phyloP scores from a whole-genome alignment of 2,888 invertebrate species.

The Phragmatobia fuliginosa region DNA sequence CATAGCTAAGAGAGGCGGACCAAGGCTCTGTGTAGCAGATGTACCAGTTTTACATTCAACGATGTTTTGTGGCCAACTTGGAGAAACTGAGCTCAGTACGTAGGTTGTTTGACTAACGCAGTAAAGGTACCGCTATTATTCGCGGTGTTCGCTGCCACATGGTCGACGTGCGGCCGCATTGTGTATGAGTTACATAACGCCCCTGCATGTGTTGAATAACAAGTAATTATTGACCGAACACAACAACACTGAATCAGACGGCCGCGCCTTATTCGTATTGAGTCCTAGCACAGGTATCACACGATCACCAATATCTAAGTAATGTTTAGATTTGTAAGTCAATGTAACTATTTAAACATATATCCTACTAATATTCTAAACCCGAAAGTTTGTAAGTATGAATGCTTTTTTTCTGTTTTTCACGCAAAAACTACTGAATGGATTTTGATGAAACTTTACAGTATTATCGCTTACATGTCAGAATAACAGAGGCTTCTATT shows the following conservation, averaged over 20 bases:
- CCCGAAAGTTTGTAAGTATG: too few relatives aligned
- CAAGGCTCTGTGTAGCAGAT: not conserved
- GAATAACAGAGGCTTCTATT: too few relatives aligned
- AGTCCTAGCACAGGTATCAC: not conserved
- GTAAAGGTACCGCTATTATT: constrained; percentile 20
- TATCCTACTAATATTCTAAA: too few relatives aligned
- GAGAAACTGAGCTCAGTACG: not conserved
- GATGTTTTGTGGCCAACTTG: not conserved
- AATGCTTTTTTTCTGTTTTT: too few relatives aligned
- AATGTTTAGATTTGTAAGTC: not conserved
- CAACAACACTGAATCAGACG: constrained; percentile 20
- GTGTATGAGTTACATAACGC: constrained; percentile 26
- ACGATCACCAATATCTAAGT: not conserved
- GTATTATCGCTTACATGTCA: too few relatives aligned
- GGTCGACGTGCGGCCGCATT: constrained; percentile 8
- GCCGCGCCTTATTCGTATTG: not conserved
- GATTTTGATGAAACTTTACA: too few relatives aligned
- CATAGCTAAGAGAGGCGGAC: too few relatives aligned
- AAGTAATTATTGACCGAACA: constrained; percentile 18
- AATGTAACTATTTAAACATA: not conserved
- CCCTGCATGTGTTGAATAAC: constrained; percentile 20
- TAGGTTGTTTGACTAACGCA: constrained; percentile 3
- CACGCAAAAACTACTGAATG: too few relatives aligned
- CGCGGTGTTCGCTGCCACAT: constrained; percentile 1
- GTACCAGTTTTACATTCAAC: not conserved